Evolutionary conservation across 2,888 invertebrate species (phyloP).

Genomic region (Sinodicranocentrus sp.): DNA sequence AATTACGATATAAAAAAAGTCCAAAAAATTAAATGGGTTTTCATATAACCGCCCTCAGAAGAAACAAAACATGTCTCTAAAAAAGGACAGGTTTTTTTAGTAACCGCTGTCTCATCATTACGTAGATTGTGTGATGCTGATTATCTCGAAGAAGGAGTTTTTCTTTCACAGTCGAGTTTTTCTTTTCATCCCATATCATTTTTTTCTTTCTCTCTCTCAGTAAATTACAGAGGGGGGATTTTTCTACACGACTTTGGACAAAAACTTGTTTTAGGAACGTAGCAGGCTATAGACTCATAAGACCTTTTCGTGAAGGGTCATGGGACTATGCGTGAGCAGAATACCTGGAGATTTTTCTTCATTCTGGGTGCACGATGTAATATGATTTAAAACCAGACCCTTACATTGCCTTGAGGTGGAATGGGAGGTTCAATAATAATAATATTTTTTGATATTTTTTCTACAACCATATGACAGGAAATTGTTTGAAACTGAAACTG

Average conservation of each 20-base stretch:
- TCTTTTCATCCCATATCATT: not conserved
- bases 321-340: not conserved
- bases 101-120: not conserved
- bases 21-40: constrained; percentile 2
- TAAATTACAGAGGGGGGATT: constrained; percentile 4
- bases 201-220: not conserved
- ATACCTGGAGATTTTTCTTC: not conserved
- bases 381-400: not conserved
- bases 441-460: not conserved
- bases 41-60: not conserved
- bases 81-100: constrained; percentile 11
- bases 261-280: constrained; percentile 7
- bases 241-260: constrained; percentile 2
- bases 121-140: too few species aligned
- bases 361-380: not conserved
- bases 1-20: not conserved
- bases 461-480: not conserved
- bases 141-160: not conserved
- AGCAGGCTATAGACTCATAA: too few species aligned
- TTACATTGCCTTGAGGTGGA: too few species aligned
- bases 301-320: constrained; percentile 2
- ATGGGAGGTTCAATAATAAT: too few species aligned
- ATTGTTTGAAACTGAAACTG: not conserved
- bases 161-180: too few species aligned
- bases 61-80: constrained; percentile 7